These are phyloP conservation scores for Schlechtendalia chinensis DNA, from an alignment of 1,140 invertebrate genomes.

Conservation along the genomic window DNA sequence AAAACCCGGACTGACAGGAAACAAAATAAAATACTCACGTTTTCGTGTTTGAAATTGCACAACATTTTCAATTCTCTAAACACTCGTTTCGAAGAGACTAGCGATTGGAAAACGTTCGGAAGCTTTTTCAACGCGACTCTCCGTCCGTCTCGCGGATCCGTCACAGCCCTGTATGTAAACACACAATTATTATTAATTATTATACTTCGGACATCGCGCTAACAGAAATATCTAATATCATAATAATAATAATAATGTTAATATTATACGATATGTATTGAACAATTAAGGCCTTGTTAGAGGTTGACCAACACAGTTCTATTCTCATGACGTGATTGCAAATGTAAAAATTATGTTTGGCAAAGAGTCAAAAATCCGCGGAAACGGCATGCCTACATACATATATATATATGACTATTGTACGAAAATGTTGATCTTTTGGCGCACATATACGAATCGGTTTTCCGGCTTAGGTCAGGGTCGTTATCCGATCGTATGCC, in stretches of 20 bases:
- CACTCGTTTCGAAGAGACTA: slow-evolving; percentile 96
- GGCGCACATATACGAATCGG: slow-evolving; percentile 28
- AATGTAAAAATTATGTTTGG: slow-evolving; percentile 34
- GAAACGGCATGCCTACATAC: slow-evolving; percentile 4
- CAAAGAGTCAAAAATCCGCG: slow-evolving; percentile 31
- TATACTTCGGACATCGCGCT: background rate
- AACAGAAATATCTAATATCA: background rate
- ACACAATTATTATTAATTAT: slow-evolving; percentile 3
- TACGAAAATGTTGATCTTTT: background rate
- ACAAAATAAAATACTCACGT: slow-evolving; percentile 69
- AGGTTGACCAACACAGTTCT: slow-evolving; percentile 20
- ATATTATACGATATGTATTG: background rate
- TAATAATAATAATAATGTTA: background rate
- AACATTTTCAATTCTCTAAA: slow-evolving; percentile 99
- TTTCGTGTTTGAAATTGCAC: slow-evolving; percentile 99
- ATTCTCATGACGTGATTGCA: slow-evolving; percentile 18
- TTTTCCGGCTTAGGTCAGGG: slow-evolving; percentile 31
- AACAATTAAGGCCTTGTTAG: slow-evolving; percentile 8
- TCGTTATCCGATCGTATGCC: background rate
- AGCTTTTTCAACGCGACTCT: slow-evolving; percentile 98
- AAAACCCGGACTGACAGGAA: too few species aligned
- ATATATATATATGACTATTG: too few species aligned
- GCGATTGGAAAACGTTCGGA: slow-evolving; percentile 99
- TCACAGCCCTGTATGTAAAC: slow-evolving; percentile 86
- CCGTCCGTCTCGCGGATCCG: slow-evolving; percentile 96